Conservation (phyloP, 2,888 invertebrate genomes). For the Malthinus seriepunctatus region DNA sequence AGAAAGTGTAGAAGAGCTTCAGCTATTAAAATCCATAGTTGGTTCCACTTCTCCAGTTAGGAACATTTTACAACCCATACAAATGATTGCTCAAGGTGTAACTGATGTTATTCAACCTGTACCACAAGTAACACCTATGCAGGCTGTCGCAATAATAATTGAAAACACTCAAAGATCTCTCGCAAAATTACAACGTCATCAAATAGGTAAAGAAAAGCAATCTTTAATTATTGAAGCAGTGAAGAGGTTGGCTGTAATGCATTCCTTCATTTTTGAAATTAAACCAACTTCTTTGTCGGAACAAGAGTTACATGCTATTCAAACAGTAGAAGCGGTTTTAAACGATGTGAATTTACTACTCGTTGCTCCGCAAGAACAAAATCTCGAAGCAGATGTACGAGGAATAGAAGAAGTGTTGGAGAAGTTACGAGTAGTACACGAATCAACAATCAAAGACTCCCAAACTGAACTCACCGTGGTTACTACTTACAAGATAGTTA, state of each 20-base stretch:
- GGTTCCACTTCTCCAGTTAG: slow-evolving; percentile 24
- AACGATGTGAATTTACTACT: slow-evolving; percentile 13
- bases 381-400: not conserved
- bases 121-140: slow-evolving; percentile 21
- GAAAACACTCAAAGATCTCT: slow-evolving; percentile 24
- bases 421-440: not conserved
- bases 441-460: not conserved
- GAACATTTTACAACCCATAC: slow-evolving; percentile 19
- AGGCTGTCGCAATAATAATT: slow-evolving; percentile 20
- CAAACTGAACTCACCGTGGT: not conserved
- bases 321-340: slow-evolving; percentile 18
- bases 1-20: slow-evolving; percentile 25
- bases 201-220: slow-evolving; percentile 13
- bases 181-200: slow-evolving; percentile 19
- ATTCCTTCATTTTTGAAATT: slow-evolving; percentile 15
- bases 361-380: not conserved
- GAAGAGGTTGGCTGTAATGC: slow-evolving; percentile 15
- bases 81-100: slow-evolving; percentile 28
- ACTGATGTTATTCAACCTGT: slow-evolving; percentile 25
- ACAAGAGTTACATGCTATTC: slow-evolving; percentile 11
- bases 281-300: not conserved
- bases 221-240: slow-evolving; percentile 13
- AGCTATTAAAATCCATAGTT: slow-evolving; percentile 20
- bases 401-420: not conserved
- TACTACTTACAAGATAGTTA: not conserved